Base-by-base conservation (phyloP, 2,888 invertebrate genomes). In the Acleris sparsana region DNA sequence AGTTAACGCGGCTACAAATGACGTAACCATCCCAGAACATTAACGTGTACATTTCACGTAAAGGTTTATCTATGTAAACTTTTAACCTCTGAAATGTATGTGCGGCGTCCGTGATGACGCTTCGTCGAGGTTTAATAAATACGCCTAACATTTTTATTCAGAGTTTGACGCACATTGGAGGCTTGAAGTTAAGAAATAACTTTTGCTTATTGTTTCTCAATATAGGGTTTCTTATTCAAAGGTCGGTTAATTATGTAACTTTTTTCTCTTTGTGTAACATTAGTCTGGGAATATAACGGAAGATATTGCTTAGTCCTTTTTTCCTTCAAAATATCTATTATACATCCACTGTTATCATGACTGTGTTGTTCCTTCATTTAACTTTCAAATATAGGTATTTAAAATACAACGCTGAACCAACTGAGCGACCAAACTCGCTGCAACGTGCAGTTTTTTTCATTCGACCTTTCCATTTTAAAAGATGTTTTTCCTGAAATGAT, bases 41-140 rank as follows among this genome's bases (percentile, higher is more conserved):
- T 49, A 71, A 73, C 68, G 75, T 63, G 69, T 70, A 71, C 72
- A 72, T 63, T 75, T 69, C 75, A 77, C 75, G 74, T 75, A 67
- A 75, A 58, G 56, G 64, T 60, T 60, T 33, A n/a, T n/a, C n/a
- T n/a, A 33, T 33, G 33, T 33, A 33, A 53, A 62, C 62, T 39
- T 68, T 69, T 72, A 70, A 60, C 69, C 71, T 70, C 67, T 68
- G 63, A 67, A 68, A 71, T 71, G 72, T 69, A 71, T 69, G 65
- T 67, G 70, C 56, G 70, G 67, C 55, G 29, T 55, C 51, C 46
- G 33, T 33, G 39, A 65, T 65, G 56, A 48, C 46, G 55, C 43
- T 44, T 56, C 44, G 18, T 46, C 51, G 52, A 43, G 5, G 53
- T 25, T 64, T 59, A 64, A 59, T 48, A 39, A 39, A 39, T 33